Conservation (phyloP, 2,888 invertebrate species). For the Cataglyphis cursor region DNA sequence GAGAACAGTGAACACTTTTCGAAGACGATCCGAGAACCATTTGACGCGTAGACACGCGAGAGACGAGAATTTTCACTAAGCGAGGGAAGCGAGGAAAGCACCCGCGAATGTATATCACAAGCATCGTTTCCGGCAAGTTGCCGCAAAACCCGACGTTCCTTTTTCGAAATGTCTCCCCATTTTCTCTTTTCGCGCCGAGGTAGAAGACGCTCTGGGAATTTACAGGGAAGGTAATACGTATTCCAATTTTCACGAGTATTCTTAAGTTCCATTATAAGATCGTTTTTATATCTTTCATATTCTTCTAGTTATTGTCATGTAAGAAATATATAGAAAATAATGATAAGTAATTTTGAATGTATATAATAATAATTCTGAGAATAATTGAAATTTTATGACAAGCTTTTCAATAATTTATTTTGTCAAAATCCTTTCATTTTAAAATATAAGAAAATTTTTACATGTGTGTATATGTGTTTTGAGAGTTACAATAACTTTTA, state of each 20-base stretch:
- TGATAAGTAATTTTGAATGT: neutral
- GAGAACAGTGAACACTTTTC: constrained; percentile 55
- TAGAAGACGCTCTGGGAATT: constrained; percentile 43
- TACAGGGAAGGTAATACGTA: constrained; percentile 25
- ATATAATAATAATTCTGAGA: neutral
- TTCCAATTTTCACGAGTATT: constrained; percentile 37
- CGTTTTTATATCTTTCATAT: constrained; percentile 15
- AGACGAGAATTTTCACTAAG: constrained; percentile 38
- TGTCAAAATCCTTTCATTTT: neutral
- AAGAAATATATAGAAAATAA: constrained; percentile 3
- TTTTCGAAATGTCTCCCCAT: constrained; percentile 18
- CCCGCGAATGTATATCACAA: constrained; percentile 58
- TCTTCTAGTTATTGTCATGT: neutral
- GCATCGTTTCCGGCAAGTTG: constrained; percentile 52
- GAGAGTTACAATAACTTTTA: neutral
- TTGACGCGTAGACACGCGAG: constrained; percentile 16
- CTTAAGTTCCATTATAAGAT: constrained; percentile 5
- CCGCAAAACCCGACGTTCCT: constrained; percentile 46
- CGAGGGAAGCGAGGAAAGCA: constrained; percentile 7
- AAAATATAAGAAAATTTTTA: neutral
- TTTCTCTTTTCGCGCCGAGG: constrained; percentile 43
- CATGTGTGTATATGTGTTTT: neutral
- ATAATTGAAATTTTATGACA: neutral
- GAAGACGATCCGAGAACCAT: constrained; percentile 56
- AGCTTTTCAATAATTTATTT: neutral